phyloP scores from a whole-genome alignment of 2,888 invertebrate genomes.

The Orthosia gracilis region DNA sequence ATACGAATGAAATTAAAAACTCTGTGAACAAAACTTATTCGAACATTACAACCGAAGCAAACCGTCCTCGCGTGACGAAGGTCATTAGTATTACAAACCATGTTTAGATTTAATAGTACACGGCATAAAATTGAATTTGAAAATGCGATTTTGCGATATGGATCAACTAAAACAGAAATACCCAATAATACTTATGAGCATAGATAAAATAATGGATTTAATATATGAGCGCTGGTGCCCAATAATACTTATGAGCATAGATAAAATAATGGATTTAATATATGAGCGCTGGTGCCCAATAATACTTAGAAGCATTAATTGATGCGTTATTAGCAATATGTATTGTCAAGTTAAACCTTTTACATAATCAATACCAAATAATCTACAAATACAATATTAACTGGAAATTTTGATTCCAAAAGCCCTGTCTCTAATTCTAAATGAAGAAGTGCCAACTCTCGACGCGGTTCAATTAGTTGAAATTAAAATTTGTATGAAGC shows the following conservation, averaged over 20 bases:
- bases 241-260: background rate
- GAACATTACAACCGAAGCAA: conserved; percentile 10
- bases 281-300: background rate
- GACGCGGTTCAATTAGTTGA: conserved; percentile 50
- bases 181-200: background rate
- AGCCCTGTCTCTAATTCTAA: background rate
- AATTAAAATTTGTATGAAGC: conserved; percentile 60
- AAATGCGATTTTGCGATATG: background rate
- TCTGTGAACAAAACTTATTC: conserved; percentile 23
- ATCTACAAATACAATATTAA: background rate
- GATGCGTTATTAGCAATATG: background rate
- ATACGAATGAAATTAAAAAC: conserved; percentile 13
- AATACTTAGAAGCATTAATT: background rate
- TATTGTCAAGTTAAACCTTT: background rate
- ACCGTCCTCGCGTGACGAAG: conserved; percentile 31
- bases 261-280: background rate
- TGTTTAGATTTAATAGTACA: conserved; percentile 4
- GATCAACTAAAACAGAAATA: background rate
- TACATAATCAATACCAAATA: background rate
- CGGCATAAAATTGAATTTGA: conserved; percentile 5
- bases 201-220: background rate
- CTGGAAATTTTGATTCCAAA: background rate
- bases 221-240: background rate
- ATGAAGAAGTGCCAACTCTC: conserved; percentile 30
- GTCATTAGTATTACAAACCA: conserved; percentile 1